phyloP scores from a whole-genome alignment of 1,140 invertebrate species.

The Heliconius eleuchia region DNA sequence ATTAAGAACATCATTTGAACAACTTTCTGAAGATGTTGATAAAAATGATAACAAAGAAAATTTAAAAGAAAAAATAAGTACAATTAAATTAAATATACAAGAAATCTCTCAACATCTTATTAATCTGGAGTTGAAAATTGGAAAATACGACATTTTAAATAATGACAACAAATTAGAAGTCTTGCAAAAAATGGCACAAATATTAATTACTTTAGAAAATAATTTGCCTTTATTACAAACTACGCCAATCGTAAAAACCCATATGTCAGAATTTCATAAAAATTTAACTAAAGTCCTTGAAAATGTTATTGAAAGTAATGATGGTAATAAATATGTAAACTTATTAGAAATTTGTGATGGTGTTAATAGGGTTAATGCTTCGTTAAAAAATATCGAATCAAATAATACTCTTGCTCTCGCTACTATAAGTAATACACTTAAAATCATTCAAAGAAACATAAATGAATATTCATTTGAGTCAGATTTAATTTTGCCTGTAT shows the following conservation, averaged over 20 bases:
- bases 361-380: conserved; percentile 60
- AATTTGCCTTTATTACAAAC: conserved; percentile 58
- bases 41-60: conserved; percentile 47
- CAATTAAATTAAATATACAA: conserved; percentile 60
- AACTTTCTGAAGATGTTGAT: conserved; percentile 54
- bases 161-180: conserved; percentile 77
- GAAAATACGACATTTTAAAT: conserved; percentile 63
- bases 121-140: conserved; percentile 56
- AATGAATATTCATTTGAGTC: conserved; percentile 55
- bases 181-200: conserved; percentile 80
- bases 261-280: conserved; percentile 65
- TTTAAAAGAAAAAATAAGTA: conserved; percentile 52
- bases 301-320: conserved; percentile 75
- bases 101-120: conserved; percentile 62
- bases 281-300: conserved; percentile 75
- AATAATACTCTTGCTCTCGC: conserved; percentile 52
- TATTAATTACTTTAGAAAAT: conserved; percentile 74
- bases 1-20: conserved; percentile 68
- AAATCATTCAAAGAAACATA: conserved; percentile 61
- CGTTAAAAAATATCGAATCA: conserved; percentile 56
- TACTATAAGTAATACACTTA: conserved; percentile 63
- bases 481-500: conserved; percentile 56
- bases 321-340: conserved; percentile 63
- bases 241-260: conserved; percentile 49
- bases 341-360: conserved; percentile 68